Evolutionary conservation across 2,888 invertebrate genomes (phyloP), one percentile per base, ranked within the genome.

Genomic region (Itoplectis maculator): DNA sequence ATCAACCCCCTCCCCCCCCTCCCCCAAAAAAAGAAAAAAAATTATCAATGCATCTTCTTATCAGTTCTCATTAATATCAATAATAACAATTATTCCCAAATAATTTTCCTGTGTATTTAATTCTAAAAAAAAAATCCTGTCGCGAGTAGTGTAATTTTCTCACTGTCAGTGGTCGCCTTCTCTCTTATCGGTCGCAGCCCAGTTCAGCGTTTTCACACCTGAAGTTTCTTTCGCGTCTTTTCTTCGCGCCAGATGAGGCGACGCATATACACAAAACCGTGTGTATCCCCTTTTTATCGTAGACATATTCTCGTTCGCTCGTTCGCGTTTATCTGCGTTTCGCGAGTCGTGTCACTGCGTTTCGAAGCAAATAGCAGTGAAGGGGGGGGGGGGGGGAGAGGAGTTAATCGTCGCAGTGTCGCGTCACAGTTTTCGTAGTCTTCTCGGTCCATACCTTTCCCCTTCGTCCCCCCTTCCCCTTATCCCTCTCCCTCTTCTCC

Each of bases 151-250:
- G 54, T 63, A 51, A 49, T 5, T 2, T 2, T 29, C 29, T 5
- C 5, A 47, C 18, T 8, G 47, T 18, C 13, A 20, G 69, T 56
- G 56, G 68, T 40, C 18, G 56, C 29, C 29, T 51, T 72, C 45
- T 59, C 70, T 70, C 66, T 82, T 82, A 82, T 82, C 82, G 82
- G 76, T 82, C 76, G 76, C 69, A 77, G 76, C 82, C 82, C 69
- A 82, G 63, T 82, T 82, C 54, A 37, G 37, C 72, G 66, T 63
- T 56, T 73, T n/a, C n/a, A 79, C 82, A 79, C 68, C 76, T 77
- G 79, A 76, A 45, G 72, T 65, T 42, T 42, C 45, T 51, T 47
- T 29, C 20, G 35, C 68, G 9, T 18, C 23, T 61, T 68, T 61
- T 65, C 47, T 73, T 49, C 18, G 9, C 29, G 40, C 29, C 66